Percentiles rank a stretch among this genome's conserved stretches.
Evolutionary conservation across 2,888 invertebrate genomes (phyloP).

Genomic region (Sisyra terminalis): DNA sequence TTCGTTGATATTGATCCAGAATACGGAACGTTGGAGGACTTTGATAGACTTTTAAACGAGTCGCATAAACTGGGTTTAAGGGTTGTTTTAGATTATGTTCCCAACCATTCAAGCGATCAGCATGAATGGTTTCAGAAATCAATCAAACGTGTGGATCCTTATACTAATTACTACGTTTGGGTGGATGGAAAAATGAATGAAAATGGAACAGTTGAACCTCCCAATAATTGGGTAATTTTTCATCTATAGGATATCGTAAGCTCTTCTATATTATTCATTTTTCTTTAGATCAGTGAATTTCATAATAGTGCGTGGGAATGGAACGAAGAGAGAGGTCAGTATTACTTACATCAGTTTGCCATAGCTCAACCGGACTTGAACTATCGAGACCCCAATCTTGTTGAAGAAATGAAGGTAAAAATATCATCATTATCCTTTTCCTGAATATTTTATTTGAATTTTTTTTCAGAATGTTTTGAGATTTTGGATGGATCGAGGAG

Average conservation of each 20-base stretch:
- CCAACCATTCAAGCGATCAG: conserved; percentile 52
- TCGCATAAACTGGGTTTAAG: conserved; percentile 38
- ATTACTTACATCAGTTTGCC: conserved; percentile 61
- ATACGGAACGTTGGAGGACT: conserved; percentile 60
- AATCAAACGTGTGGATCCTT: conserved; percentile 36
- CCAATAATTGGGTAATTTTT: conserved; percentile 57
- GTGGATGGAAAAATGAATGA: conserved; percentile 30
- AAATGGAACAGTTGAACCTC: conserved; percentile 33
- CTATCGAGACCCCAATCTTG: conserved; percentile 49
- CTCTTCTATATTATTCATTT: too few relatives aligned
- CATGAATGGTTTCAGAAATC: conserved; percentile 72
- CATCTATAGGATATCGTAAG: too few relatives aligned
- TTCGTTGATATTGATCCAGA: conserved; percentile 52
- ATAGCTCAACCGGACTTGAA: conserved; percentile 59
- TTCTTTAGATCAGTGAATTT: conserved; percentile 4
- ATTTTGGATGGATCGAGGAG: conserved; percentile 70
- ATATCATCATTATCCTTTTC: not conserved
- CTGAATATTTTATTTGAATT: not conserved
- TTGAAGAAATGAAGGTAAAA: conserved; percentile 40
- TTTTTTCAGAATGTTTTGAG: conserved; percentile 39
- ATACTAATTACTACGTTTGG: conserved; percentile 68
- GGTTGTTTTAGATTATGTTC: conserved; percentile 28
- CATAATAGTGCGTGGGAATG: conserved; percentile 27
- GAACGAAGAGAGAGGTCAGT: conserved; percentile 44
- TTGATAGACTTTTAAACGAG: conserved; percentile 35